Conservation (phyloP, 1,140 invertebrate genomes). For the Rhagoletis pomonella region DNA sequence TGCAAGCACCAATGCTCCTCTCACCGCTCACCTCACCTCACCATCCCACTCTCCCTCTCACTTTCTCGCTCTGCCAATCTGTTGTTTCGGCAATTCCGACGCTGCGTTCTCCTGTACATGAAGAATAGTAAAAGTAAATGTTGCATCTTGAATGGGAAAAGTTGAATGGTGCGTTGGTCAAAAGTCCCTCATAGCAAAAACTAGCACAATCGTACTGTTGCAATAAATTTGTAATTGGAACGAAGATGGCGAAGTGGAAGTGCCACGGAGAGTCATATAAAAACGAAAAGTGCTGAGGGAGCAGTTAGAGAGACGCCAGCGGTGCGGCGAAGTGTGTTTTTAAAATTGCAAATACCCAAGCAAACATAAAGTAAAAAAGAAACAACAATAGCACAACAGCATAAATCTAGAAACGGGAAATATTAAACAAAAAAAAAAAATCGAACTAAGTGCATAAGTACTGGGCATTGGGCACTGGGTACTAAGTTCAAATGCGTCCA, state of each 20-base stretch:
- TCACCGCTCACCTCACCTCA: background rate
- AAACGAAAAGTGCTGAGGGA: background rate
- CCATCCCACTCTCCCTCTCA: too few relatives aligned
- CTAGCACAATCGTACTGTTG: background rate
- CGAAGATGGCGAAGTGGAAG: background rate
- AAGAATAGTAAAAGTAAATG: background rate
- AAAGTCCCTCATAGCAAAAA: background rate
- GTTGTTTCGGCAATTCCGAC: conserved; percentile 6
- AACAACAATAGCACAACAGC: background rate
- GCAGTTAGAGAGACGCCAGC: background rate
- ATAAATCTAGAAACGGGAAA: background rate
- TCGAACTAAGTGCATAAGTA: background rate
- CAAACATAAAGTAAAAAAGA: background rate
- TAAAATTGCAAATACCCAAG: background rate
- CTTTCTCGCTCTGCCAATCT: background rate
- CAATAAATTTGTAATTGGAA: background rate
- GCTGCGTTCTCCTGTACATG: background rate
- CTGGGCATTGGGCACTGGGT: too few relatives aligned
- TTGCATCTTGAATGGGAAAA: background rate
- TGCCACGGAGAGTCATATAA: background rate
- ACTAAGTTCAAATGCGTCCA: background rate
- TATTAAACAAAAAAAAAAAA: background rate
- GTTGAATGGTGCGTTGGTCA: conserved; percentile 1
- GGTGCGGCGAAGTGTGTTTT: background rate
- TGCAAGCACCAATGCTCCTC: background rate